Conservation (phyloP, 2,797 vertebrate genomes). For the Bryconaethiops microstoma region DNA sequence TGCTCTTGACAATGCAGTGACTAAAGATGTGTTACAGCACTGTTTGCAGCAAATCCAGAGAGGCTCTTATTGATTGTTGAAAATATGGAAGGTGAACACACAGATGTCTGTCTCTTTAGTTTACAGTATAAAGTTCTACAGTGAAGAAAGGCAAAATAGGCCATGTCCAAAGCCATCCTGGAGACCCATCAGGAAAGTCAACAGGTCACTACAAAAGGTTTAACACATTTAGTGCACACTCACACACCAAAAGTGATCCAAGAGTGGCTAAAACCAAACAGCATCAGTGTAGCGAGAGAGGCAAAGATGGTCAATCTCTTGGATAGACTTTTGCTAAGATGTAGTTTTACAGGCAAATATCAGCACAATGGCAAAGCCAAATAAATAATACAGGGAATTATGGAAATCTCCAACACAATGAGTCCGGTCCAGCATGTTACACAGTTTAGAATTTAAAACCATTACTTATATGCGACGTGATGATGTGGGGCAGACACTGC, state of each 20-base stretch:
- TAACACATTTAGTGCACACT: not conserved
- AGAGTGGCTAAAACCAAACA: slow-evolving; percentile 4
- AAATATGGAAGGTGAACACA: slow-evolving; percentile 10
- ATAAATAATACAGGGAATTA: slow-evolving; percentile 31
- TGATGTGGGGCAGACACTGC: slow-evolving; percentile 12
- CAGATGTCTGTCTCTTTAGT: slow-evolving; percentile 18
- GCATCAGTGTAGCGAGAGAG: not conserved
- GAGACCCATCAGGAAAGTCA: not conserved
- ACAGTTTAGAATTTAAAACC: slow-evolving; percentile 16
- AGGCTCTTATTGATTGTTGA: not conserved
- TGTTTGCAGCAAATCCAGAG: not conserved
- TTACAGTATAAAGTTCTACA: slow-evolving; percentile 10
- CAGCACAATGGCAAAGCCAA: not conserved
- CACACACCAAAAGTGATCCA: not conserved
- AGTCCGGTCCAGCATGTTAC: slow-evolving; percentile 1
- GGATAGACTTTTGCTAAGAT: not conserved
- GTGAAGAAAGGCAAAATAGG: not conserved
- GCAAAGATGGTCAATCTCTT: not conserved
- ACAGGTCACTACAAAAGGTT: not conserved
- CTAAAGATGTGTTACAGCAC: not conserved
- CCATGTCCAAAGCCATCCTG: not conserved
- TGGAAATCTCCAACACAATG: slow-evolving; percentile 10
- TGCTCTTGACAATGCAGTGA: slow-evolving; percentile 6
- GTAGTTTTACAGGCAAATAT: not conserved
- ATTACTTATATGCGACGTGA: slow-evolving; percentile 15